Evolutionary conservation across 2,888 invertebrate genomes (phyloP), one percentile per base, ranked within the genome.

Genomic region (Torymus aiolomorphi): DNA sequence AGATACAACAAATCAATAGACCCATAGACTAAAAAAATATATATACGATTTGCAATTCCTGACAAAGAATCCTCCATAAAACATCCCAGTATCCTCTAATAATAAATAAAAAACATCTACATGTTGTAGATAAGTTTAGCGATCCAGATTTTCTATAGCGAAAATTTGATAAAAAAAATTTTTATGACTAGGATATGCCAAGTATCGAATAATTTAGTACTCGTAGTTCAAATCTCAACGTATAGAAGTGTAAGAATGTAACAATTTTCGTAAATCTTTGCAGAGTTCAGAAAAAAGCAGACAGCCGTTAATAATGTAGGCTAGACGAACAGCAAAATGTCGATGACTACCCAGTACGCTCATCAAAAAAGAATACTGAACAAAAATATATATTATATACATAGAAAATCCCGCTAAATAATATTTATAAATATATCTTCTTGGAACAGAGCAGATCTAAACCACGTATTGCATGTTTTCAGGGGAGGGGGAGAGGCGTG

Each of bases 401-500:
- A 42, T 42, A 42, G 42, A 42, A 42, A 42, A 8, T 8, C 42
- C 42, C 42, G 42, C 42, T 42, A 42, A 42, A 42, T 2, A 42
- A 42, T 8, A 42, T 42, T 42, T 42, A 42, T 42, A 42, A 42
- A 42, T 10, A 5, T 42, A 42, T 42, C 8, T 42, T 42, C 42
- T 42, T 42, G 42, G 42, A 5, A 10, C 42, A 42, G 8, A 42
- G 42, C 51, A 20, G 31, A 70, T 42, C 73, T 12, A 54, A 52
- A 13, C 20, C 51, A 13, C 42, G 49, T 42, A 42, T 42, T 63
- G 18, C 49, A 42, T 69, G 79, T 85, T 89, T 89, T 63, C 91
- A 93, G 92, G 92, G 91, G 93, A 93, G 92, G 92, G 92, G 91
- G 92, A 92, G 92, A 92, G 92, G 92, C 91, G 92, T 91, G 92